phyloP scores from a whole-genome alignment of 2,113 vertebrate genomes.

The Coregonus clupeaformis region DNA sequence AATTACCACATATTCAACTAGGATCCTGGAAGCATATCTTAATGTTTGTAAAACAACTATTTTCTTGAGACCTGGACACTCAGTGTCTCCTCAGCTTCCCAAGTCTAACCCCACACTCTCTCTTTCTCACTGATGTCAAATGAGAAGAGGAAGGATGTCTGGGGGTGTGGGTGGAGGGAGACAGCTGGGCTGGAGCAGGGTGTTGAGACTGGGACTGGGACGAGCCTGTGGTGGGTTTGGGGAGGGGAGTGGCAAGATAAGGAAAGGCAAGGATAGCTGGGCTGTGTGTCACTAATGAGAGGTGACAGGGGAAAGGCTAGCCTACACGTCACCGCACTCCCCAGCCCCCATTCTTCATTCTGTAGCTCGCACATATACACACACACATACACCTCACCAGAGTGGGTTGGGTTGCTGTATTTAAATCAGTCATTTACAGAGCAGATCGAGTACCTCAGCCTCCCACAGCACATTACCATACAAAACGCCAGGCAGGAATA shows the following conservation, averaged over 20 bases:
- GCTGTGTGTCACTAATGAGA: constrained; percentile 68
- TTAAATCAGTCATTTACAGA: too few relatives aligned
- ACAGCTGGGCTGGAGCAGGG: neutral
- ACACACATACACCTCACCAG: constrained; percentile 12
- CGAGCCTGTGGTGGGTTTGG: constrained; percentile 3
- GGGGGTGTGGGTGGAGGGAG: constrained; percentile 15
- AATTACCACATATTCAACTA: constrained; percentile 49
- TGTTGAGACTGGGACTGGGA: constrained; percentile 3
- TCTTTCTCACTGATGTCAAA: constrained; percentile 18
- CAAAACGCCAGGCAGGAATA: constrained; percentile 44
- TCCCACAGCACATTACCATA: constrained; percentile 33
- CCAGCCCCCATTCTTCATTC: constrained; percentile 28
- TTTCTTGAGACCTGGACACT: constrained; percentile 36
- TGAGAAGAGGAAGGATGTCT: constrained; percentile 23
- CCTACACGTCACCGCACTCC: constrained; percentile 40
- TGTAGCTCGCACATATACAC: constrained; percentile 3
- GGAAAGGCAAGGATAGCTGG: constrained; percentile 51
- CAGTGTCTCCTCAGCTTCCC: constrained; percentile 9
- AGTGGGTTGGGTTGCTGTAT: neutral
- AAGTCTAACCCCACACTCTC: too few relatives aligned
- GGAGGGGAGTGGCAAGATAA: constrained; percentile 12
- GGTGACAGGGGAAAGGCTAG: constrained; percentile 57
- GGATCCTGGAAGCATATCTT: constrained; percentile 54
- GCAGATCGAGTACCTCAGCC: too few relatives aligned
- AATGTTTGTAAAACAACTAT: constrained; percentile 25